Evolutionary conservation across 2,888 invertebrate genomes (phyloP).

Genomic region (Leucoma salicis): DNA sequence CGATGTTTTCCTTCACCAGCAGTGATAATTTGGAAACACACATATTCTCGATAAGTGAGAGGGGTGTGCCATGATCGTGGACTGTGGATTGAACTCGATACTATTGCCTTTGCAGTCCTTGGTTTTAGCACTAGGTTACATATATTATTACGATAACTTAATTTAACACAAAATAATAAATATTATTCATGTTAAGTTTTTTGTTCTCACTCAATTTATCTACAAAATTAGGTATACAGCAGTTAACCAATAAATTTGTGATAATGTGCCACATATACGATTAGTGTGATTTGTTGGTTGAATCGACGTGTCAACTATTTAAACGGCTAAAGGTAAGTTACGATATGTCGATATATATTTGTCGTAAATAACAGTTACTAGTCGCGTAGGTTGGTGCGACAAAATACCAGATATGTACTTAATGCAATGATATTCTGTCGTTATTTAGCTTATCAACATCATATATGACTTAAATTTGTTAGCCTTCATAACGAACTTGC

Average conservation of each 20-base stretch:
- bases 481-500: too few species aligned
- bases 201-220: conserved; percentile 40
- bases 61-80: too few species aligned
- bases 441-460: background rate
- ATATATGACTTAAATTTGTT: too few species aligned
- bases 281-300: conserved; percentile 19
- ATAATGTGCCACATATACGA: conserved; percentile 16
- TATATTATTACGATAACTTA: too few species aligned
- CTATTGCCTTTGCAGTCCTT: too few species aligned
- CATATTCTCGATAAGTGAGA: too few species aligned
- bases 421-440: background rate
- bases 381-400: background rate
- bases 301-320: background rate
- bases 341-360: background rate
- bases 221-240: conserved; percentile 29
- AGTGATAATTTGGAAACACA: too few species aligned
- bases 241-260: conserved; percentile 25
- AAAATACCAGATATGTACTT: background rate
- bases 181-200: conserved; percentile 10
- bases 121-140: too few species aligned
- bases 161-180: too few species aligned
- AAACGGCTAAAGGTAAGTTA: background rate
- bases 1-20: too few species aligned
- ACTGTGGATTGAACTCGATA: too few species aligned
- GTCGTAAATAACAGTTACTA: background rate